These are phyloP conservation scores for Tenthredo scrophulariae DNA, from an alignment of 2,888 invertebrate species.

Conservation along the genomic window DNA sequence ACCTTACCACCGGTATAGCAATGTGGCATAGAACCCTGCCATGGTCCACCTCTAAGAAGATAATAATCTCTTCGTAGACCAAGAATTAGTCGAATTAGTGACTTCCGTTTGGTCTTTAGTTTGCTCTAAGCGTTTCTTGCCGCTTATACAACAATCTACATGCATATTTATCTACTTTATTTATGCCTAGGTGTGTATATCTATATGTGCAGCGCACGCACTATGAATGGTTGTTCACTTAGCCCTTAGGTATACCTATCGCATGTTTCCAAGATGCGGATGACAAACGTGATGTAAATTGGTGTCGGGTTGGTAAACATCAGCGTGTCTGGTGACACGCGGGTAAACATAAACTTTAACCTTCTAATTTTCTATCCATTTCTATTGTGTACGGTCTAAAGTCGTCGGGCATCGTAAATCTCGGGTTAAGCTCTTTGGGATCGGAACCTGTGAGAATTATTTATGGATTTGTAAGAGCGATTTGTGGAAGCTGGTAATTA, in stretches of 20 bases:
- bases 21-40: neutral
- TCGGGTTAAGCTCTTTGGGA: constrained; percentile 49
- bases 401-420: constrained; percentile 38
- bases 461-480: constrained; percentile 32
- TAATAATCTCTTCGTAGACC: constrained; percentile 50
- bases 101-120: constrained; percentile 50
- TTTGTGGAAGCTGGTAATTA: constrained; percentile 29
- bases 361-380: constrained; percentile 45
- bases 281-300: constrained; percentile 50
- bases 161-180: neutral
- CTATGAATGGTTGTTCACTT: neutral
- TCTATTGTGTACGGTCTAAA: constrained; percentile 34
- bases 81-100: constrained; percentile 54
- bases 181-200: neutral
- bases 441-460: constrained; percentile 37
- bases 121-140: neutral
- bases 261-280: neutral
- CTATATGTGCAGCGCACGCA: neutral
- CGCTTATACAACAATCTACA: constrained; percentile 5
- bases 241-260: neutral
- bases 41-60: constrained; percentile 27
- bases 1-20: constrained; percentile 21
- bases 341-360: constrained; percentile 35
- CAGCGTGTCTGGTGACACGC: constrained; percentile 39
- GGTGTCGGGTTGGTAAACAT: constrained; percentile 45